Conservation (phyloP, 1,140 invertebrate genomes). For the Bombus breviceps region DNA sequence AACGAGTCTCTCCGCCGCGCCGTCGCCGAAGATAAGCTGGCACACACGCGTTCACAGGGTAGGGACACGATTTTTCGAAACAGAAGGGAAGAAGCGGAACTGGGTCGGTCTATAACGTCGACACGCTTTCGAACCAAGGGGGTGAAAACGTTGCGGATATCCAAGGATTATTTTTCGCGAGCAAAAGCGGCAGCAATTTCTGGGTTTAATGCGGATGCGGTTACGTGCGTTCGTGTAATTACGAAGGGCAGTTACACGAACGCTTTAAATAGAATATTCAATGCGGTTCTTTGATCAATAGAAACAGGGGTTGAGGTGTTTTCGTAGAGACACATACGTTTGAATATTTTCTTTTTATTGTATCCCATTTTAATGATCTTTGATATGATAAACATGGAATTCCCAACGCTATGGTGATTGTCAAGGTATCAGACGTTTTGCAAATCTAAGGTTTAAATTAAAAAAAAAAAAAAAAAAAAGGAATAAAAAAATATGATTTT, state of each 20-base stretch:
- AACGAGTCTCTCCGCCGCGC: not conserved
- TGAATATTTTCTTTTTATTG: too few species aligned
- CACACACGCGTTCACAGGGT: not conserved
- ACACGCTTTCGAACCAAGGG: not conserved
- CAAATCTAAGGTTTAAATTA: too few species aligned
- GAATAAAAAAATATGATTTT: not conserved
- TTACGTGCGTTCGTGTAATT: constrained; percentile 15
- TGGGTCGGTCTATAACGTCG: constrained; percentile 15
- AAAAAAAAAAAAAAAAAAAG: too few species aligned
- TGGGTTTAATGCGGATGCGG: constrained; percentile 1
- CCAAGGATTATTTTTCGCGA: not conserved
- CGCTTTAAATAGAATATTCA: constrained; percentile 16
- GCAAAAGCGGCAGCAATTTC: not conserved
- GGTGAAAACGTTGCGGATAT: not conserved
- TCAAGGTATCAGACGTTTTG: too few species aligned
- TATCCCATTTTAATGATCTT: too few species aligned
- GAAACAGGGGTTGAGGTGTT: not conserved
- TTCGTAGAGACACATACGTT: not conserved
- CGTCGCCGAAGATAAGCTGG: not conserved
- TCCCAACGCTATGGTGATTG: too few species aligned
- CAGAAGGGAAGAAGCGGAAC: constrained; percentile 12
- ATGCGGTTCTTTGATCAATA: not conserved
- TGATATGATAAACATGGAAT: too few species aligned
- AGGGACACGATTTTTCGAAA: not conserved
- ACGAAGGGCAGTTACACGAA: constrained; percentile 7